phyloP scores from a whole-genome alignment of 2,888 invertebrate genomes.

The Drosophila melanosoma region DNA sequence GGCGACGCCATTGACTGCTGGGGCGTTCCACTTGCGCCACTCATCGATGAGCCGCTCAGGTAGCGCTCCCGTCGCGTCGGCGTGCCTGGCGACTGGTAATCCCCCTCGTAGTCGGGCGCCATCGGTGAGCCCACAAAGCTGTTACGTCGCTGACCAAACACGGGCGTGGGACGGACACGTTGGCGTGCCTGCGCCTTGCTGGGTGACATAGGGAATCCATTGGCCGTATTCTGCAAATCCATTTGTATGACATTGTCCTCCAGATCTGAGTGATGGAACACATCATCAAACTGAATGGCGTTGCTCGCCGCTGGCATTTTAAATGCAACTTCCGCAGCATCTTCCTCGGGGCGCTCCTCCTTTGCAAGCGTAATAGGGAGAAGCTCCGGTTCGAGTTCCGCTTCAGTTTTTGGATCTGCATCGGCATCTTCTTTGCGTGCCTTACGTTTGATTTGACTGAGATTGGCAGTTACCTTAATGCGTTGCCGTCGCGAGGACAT shows the following conservation, averaged over 20 bases:
- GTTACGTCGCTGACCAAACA: conserved; percentile 88
- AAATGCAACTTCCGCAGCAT: conserved; percentile 64
- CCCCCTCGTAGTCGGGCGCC: conserved; percentile 58
- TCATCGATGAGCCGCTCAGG: conserved; percentile 71
- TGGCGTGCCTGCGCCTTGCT: conserved; percentile 88
- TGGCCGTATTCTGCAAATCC: conserved; percentile 77
- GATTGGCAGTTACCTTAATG: conserved; percentile 90
- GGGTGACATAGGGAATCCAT: conserved; percentile 78
- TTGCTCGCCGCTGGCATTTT: conserved; percentile 72
- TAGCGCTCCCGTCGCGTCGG: conserved; percentile 77
- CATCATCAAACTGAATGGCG: conserved; percentile 71
- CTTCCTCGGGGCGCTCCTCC: conserved; percentile 36
- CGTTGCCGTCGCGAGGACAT: conserved; percentile 90
- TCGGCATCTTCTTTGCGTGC: conserved; percentile 58
- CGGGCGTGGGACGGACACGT: conserved; percentile 89
- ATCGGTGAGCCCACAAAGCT: conserved; percentile 86
- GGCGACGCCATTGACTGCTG: conserved; percentile 60
- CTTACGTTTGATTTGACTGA: conserved; percentile 81
- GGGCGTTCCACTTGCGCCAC: conserved; percentile 28
- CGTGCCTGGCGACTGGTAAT: conserved; percentile 62
- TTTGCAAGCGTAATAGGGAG: conserved; percentile 4
- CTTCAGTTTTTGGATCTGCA: conserved; percentile 9
- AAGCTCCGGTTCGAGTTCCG: conserved; percentile 26
- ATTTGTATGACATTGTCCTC: conserved; percentile 83
- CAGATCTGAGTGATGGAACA: conserved; percentile 75